Evolutionary conservation across 2,888 invertebrate species (phyloP).

Genomic region (Rhorus exstirpatorius): DNA sequence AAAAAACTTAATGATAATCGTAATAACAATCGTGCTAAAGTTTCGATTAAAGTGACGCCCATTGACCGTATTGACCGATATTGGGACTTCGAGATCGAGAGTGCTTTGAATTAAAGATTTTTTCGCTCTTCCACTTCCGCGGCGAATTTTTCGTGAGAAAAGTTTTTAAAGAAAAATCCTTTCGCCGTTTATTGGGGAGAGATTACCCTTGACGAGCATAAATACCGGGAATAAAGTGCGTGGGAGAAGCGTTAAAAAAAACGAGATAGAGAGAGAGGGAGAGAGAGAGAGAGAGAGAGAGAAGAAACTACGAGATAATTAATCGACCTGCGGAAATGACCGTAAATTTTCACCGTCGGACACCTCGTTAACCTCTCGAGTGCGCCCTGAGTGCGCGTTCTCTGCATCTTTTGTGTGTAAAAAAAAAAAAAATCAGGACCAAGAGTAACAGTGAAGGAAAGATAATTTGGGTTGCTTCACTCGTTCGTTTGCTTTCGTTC

Average conservation of each 20-base stretch:
- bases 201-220: conserved; percentile 43
- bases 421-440: conserved; percentile 14
- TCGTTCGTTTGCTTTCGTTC: too few species aligned
- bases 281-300: conserved; percentile 19
- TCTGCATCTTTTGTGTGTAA: conserved; percentile 8
- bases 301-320: conserved; percentile 50
- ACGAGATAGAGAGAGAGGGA: background rate
- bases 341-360: conserved; percentile 58
- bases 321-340: conserved; percentile 63
- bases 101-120: background rate
- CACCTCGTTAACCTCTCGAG: conserved; percentile 58
- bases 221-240: conserved; percentile 29
- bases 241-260: conserved; percentile 12
- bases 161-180: conserved; percentile 2
- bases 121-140: conserved; percentile 40
- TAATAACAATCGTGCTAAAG: conserved; percentile 2
- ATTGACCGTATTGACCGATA: too few species aligned
- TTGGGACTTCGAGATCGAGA: background rate
- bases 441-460: conserved; percentile 11
- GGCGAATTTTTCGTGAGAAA: background rate
- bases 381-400: conserved; percentile 15
- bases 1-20: conserved; percentile 1
- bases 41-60: conserved; percentile 15
- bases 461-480: conserved; percentile 43
- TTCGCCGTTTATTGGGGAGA: conserved; percentile 18